These are phyloP conservation scores for Pterocles gutturalis DNA, from an alignment of 2,113 vertebrate species.

Conservation along the genomic window DNA sequence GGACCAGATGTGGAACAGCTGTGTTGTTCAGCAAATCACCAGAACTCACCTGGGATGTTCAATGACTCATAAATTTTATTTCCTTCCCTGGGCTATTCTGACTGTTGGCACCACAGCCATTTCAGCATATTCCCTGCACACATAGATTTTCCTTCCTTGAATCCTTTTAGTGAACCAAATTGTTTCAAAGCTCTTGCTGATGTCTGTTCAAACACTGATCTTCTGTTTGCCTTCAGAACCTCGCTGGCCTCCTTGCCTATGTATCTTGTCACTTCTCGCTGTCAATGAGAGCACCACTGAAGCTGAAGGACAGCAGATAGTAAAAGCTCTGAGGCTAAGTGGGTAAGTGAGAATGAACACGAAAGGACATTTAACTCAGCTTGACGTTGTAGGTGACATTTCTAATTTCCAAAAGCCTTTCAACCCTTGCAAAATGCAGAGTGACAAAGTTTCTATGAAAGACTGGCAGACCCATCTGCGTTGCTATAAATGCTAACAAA, in stretches of 20 bases:
- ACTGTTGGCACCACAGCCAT: not conserved
- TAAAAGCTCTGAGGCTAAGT: constrained; percentile 59
- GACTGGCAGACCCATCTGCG: constrained; percentile 67
- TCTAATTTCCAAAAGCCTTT: constrained; percentile 72
- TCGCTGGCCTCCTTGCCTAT: not conserved
- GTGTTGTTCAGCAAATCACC: not conserved
- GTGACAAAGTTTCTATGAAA: constrained; percentile 73
- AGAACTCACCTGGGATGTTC: constrained; percentile 32
- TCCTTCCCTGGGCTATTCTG: not conserved
- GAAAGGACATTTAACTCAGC: constrained; percentile 66
- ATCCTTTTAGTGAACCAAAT: not conserved
- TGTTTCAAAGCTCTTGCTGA: constrained; percentile 8
- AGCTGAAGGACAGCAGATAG: constrained; percentile 49
- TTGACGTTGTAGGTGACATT: constrained; percentile 74
- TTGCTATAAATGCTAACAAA: constrained; percentile 71
- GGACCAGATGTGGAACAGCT: not conserved
- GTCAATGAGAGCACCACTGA: constrained; percentile 3
- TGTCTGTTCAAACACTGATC: not conserved
- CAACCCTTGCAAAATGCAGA: constrained; percentile 61
- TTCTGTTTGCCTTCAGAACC: constrained; percentile 22
- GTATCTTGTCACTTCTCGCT: constrained; percentile 1
- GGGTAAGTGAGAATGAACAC: constrained; percentile 59
- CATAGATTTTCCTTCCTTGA: not conserved
- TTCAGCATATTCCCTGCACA: not conserved
- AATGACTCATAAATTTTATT: constrained; percentile 32